Conservation (phyloP, 2,113 vertebrate species). For the Eptesicus fuscus region DNA sequence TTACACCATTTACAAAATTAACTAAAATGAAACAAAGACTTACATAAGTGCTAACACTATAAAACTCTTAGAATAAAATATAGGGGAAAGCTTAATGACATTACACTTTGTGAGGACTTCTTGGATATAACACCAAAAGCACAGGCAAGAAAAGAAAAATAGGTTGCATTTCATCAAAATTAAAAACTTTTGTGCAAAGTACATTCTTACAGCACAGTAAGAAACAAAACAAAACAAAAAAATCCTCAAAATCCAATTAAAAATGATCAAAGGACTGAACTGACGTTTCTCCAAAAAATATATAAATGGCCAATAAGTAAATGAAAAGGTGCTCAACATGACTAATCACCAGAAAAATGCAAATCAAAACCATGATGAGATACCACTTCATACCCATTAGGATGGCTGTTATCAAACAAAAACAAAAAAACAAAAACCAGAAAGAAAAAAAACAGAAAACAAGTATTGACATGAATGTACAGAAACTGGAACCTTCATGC, state of each 20-base stretch:
- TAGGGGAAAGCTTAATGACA: neutral
- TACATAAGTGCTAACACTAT: neutral
- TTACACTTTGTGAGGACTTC: neutral
- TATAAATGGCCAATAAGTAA: neutral
- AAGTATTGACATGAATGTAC: neutral
- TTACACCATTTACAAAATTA: neutral
- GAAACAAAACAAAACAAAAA: neutral
- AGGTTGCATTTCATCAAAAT: neutral
- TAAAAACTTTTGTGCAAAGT: neutral
- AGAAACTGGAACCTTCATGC: neutral
- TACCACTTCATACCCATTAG: neutral
- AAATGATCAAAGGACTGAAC: neutral
- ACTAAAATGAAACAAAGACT: neutral
- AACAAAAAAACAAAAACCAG: neutral
- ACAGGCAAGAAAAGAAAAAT: neutral
- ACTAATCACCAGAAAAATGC: neutral
- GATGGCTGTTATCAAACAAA: neutral
- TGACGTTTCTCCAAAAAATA: slow-evolving; percentile 8
- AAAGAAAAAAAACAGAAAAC: neutral
- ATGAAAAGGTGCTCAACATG: neutral
- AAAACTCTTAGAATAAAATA: slow-evolving; percentile 3
- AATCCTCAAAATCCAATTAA: neutral
- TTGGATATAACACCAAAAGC: neutral
- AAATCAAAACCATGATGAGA: neutral
- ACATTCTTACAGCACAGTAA: neutral